phyloP scores from a whole-genome alignment of 2,113 vertebrate genomes.

The Rhabdomys dilectus region DNA sequence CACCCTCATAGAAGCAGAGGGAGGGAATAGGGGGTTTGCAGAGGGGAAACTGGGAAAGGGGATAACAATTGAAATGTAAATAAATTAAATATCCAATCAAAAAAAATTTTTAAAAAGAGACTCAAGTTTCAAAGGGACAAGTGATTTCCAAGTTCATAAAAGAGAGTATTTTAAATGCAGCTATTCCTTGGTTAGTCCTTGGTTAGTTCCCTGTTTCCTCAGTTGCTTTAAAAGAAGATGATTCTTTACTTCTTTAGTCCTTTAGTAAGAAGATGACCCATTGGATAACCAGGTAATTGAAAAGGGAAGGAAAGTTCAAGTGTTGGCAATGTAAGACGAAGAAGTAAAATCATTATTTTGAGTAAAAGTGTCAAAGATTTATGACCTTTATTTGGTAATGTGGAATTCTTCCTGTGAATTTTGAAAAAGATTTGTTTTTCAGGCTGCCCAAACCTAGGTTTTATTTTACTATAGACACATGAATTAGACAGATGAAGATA shows the following conservation, averaged over 20 bases:
- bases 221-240: slow-evolving; percentile 25
- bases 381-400: slow-evolving; percentile 34
- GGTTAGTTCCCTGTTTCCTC: background rate
- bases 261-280: slow-evolving; percentile 6
- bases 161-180: slow-evolving; percentile 16
- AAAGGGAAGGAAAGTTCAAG: slow-evolving; percentile 23
- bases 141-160: slow-evolving; percentile 52
- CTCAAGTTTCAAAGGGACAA: slow-evolving; percentile 45
- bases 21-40: too few relatives aligned
- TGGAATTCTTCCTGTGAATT: background rate
- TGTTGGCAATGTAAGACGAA: slow-evolving; percentile 6
- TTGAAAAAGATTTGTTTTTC: background rate
- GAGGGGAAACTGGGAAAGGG: too few relatives aligned
- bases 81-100: too few relatives aligned
- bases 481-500: background rate
- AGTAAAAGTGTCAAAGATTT: slow-evolving; percentile 12
- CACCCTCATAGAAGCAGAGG: too few relatives aligned
- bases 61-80: too few relatives aligned
- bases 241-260: slow-evolving; percentile 15
- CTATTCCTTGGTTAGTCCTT: background rate
- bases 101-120: background rate
- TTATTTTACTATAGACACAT: slow-evolving; percentile 36
- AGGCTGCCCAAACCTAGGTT: background rate
- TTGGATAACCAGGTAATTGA: slow-evolving; percentile 32
- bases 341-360: slow-evolving; percentile 58